A percentile compares a stretch with the other conserved stretches of the same genome.
Evolutionary conservation across 2,113 vertebrate species (phyloP).

Genomic region (Apistogramma diplotaenia): DNA sequence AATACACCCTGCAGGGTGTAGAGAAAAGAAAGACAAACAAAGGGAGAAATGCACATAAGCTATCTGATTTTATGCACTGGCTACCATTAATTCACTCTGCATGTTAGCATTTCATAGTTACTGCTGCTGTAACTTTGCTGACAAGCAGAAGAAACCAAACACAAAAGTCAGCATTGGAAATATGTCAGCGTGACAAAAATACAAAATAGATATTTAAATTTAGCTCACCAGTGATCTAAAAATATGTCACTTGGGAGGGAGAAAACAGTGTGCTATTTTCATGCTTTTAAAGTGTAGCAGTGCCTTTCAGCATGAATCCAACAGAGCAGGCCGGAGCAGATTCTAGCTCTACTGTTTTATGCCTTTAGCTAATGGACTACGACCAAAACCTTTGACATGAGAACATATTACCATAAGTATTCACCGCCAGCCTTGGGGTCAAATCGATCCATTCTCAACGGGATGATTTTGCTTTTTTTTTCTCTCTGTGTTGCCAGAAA

Average conservation of each 20-base stretch:
- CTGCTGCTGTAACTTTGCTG: neutral
- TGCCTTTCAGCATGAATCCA: conserved; percentile 32
- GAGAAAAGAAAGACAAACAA: neutral
- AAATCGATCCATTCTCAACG: conserved; percentile 42
- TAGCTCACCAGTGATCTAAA: conserved; percentile 57
- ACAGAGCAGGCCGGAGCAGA: conserved; percentile 31
- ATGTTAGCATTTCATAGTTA: neutral
- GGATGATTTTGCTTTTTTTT: neutral
- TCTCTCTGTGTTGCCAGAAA: neutral
- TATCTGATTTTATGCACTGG: neutral
- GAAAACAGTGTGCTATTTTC: conserved; percentile 23
- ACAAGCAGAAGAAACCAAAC: conserved; percentile 14
- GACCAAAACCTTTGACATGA: conserved; percentile 62
- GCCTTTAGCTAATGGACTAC: conserved; percentile 46
- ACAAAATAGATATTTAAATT: conserved; percentile 52
- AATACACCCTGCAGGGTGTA: neutral
- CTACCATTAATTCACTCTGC: neutral
- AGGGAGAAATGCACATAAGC: neutral
- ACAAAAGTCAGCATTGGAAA: conserved; percentile 6
- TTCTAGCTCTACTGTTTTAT: conserved; percentile 19
- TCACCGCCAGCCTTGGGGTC: conserved; percentile 41
- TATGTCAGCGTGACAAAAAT: conserved; percentile 30
- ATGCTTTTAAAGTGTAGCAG: conserved; percentile 17
- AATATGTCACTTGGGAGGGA: conserved; percentile 42
- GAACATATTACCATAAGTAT: conserved; percentile 19